These are phyloP conservation scores for Hyperopisus bebe DNA, from an alignment of 2,113 vertebrate genomes.

Conservation along the genomic window DNA sequence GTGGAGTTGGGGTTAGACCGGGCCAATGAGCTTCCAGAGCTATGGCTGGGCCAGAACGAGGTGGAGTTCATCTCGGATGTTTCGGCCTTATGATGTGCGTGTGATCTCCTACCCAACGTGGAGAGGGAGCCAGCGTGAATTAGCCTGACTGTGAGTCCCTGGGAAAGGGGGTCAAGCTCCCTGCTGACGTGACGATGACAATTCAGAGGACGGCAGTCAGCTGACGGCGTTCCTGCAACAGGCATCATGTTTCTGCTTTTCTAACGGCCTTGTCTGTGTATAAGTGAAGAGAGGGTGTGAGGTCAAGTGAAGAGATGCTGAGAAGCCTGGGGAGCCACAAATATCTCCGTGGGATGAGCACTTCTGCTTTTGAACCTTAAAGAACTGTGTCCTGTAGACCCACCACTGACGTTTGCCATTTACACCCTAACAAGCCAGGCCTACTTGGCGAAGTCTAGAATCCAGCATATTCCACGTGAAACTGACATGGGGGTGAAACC, in stretches of 20 bases:
- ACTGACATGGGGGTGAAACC: not conserved
- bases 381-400: not conserved
- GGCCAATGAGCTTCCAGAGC: slow-evolving; percentile 72
- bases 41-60: slow-evolving; percentile 79
- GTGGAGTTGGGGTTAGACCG: slow-evolving; percentile 73
- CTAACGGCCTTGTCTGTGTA: not conserved
- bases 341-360: not conserved
- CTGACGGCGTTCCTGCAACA: not conserved
- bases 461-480: not conserved
- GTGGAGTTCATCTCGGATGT: slow-evolving; percentile 71
- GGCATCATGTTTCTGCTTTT: not conserved
- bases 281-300: not conserved
- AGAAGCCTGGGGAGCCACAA: not conserved
- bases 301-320: not conserved
- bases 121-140: not conserved
- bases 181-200: not conserved
- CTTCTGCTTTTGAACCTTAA: not conserved
- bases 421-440: not conserved
- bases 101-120: not conserved
- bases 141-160: not conserved
- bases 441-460: not conserved
- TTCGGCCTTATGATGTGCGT: slow-evolving; percentile 55
- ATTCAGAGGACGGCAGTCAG: not conserved
- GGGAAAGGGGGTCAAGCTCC: not conserved
- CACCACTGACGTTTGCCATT: not conserved